Base-by-base conservation (phyloP, 2,888 invertebrate species). In the Drosophila nigricruria region DNA sequence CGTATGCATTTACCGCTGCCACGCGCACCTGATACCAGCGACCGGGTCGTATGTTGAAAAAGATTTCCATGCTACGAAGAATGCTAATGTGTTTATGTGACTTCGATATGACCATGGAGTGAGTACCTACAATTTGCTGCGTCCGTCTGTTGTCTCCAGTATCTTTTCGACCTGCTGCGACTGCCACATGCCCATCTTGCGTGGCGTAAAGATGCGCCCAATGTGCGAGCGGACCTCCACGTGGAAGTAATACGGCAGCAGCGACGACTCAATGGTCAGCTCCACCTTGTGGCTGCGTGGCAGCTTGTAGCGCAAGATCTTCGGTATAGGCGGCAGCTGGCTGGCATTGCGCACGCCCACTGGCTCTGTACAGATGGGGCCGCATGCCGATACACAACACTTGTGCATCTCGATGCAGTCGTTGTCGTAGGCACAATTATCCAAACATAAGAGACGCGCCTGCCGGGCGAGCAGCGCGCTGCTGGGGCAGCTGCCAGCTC, bases 11-110 rank as follows among this genome's bases (percentile, higher is more conserved):
- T 4, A 96, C 94, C 0, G 96, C 95, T 0, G 96, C 96, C 5
- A 96, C 95, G n/a, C 96, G 94, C 88, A 96, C 96, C 79, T 96
- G 95, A 92, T 96, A 96, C 96, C 96, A 96, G 54, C 95, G 94
- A 5, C 96, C 96, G 0, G 96, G 95, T 86, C 91, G 90, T 65
- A 93, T 82, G 57, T 92, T 92, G 42, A 93, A 92, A n/a, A 88
- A 87, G 34, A 92, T 90, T 54, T 90, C 88, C 49, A 87, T 92
- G 78, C 93, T 93, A 69, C n/a, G 52, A 65, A 30, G 8, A n/a
- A 4, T 5, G 30, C 6, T 38, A 23, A 14, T 3, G n/a, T 12
- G 30, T 9, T 9, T 40, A 38, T 23, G 18, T 3, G 12, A 57
- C 47, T 32, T 10, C 9, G 27, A 23, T 25, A 23, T 38, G 6